A percentile compares a stretch with the other conserved stretches of the same genome.
Evolutionary conservation across 1,140 invertebrate species (phyloP).

Genomic region (Drosophila micromelanica): DNA sequence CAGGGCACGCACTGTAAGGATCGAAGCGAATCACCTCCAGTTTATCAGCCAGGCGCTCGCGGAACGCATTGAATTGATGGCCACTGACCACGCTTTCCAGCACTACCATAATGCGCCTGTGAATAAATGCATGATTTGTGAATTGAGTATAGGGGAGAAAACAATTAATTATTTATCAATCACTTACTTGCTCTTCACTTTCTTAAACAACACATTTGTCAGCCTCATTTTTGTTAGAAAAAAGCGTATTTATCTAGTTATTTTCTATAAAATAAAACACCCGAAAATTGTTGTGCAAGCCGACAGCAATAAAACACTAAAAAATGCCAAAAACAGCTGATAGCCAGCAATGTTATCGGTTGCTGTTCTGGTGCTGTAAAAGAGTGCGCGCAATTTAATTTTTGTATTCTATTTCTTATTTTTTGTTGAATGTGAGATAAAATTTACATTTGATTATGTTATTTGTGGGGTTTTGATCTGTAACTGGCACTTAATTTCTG

Average conservation of each 20-base stretch:
- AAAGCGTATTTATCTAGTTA: neutral
- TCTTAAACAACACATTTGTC: slow-evolving; percentile 68
- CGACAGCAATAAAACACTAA: neutral
- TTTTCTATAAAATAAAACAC: slow-evolving; percentile 13
- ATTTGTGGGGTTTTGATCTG: no score
- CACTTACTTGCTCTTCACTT: slow-evolving; percentile 78
- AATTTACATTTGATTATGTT: no score
- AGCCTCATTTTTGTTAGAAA: slow-evolving; percentile 57
- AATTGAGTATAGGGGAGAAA: neutral
- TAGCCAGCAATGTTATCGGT: slow-evolving; percentile 5
- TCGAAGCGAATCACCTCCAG: slow-evolving; percentile 90
- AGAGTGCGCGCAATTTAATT: neutral
- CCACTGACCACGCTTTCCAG: slow-evolving; percentile 91
- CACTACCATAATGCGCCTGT: slow-evolving; percentile 89
- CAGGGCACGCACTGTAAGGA: slow-evolving; percentile 89
- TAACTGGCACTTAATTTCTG: no score
- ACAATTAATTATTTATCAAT: neutral
- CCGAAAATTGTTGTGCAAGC: slow-evolving; percentile 47
- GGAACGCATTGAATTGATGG: slow-evolving; percentile 87
- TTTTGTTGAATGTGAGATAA: no score
- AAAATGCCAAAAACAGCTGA: slow-evolving; percentile 8
- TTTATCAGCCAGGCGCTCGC: slow-evolving; percentile 91
- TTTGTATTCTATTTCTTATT: no score
- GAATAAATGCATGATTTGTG: neutral
- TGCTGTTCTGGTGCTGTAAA: neutral